Evolutionary conservation across 2,888 invertebrate genomes (phyloP), one percentile per base, ranked within the genome.

Genomic region (Blomia tropicalis): DNA sequence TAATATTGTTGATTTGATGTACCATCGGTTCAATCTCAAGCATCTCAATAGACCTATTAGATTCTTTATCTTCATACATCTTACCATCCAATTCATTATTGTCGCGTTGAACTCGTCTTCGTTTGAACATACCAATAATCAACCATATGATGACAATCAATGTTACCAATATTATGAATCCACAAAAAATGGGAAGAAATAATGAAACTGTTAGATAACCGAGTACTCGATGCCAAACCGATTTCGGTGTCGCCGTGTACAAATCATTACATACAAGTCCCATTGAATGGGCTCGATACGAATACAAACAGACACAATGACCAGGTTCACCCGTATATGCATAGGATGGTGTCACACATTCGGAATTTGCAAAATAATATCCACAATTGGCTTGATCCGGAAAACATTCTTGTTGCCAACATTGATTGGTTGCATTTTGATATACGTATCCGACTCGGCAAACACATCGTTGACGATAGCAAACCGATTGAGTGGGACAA

Each of bases 221-320:
- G 11, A 47, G 22, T 11, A 47, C 51, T 27, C n/a, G 7, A 22
- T n/a, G 51, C 51, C 51, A 47, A 11, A 47, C 51, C 5, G 7
- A 47, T 11, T 7, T 47, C 5, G 51, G 51, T n/a, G 51, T 47
- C 5, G n/a, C n/a, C 51, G 7, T 7, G 51, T 47, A 47, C 23
- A 47, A 14, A 27, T 47, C 51, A 7, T 47, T 7, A 27, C 51
- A 47, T 14, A 14, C 7, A n/a, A 47, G 51, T 7, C 11, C 51
- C 7, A 14, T 11, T 14, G 51, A 47, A n/a, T 47, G 7, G 23
- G 27, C 11, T 27, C 7, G 7, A n/a, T 47, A 47, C n/a, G 51
- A 47, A 27, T 47, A 47, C 23, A 47, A n/a, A 27, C 51, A 47
- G 22, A 47, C 51, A 27, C 51, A 47, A n/a, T 47, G 51, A 27